Percentiles rank a stretch among this genome's conserved stretches.
Evolutionary conservation across 1,140 invertebrate genomes (phyloP).

Genomic region (Drosophila cardini): DNA sequence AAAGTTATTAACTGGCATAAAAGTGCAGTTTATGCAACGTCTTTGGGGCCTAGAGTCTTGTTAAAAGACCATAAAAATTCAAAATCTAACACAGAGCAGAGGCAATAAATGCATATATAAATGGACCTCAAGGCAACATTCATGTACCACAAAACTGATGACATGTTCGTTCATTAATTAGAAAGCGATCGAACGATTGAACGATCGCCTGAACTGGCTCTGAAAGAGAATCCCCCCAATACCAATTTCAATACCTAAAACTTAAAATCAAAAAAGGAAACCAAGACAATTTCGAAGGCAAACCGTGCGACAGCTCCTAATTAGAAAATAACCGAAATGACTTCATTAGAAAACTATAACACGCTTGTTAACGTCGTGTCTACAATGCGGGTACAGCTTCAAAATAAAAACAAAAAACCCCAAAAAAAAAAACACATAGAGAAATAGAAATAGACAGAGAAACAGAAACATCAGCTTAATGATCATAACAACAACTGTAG

Average conservation of each 20-base stretch:
- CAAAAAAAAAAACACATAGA: conserved; percentile 6
- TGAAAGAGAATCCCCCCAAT: not conserved
- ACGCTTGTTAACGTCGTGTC: conserved; percentile 75
- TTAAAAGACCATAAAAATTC: conserved; percentile 78
- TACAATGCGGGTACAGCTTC: conserved; percentile 56
- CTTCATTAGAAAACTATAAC: conserved; percentile 83
- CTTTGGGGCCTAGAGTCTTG: conserved; percentile 46
- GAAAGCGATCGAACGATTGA: conserved; percentile 55
- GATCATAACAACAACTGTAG: conserved; percentile 40
- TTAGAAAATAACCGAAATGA: conserved; percentile 74
- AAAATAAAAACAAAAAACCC: conserved; percentile 25
- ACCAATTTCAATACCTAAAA: no score
- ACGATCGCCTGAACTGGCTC: not conserved
- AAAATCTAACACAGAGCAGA: conserved; percentile 64
- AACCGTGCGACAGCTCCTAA: conserved; percentile 60
- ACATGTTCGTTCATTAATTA: conserved; percentile 78
- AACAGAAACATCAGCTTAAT: conserved; percentile 41
- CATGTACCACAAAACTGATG: conserved; percentile 53
- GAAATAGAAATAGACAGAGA: conserved; percentile 3
- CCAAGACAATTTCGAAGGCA: conserved; percentile 1
- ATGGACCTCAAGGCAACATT: conserved; percentile 46
- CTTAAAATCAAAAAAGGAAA: not conserved
- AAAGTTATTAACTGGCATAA: conserved; percentile 78
- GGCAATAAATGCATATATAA: conserved; percentile 78
- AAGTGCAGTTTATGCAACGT: conserved; percentile 58